These are phyloP conservation scores for Tigriopus japonicus DNA, from an alignment of 1,140 invertebrate genomes.

Conservation along the genomic window DNA sequence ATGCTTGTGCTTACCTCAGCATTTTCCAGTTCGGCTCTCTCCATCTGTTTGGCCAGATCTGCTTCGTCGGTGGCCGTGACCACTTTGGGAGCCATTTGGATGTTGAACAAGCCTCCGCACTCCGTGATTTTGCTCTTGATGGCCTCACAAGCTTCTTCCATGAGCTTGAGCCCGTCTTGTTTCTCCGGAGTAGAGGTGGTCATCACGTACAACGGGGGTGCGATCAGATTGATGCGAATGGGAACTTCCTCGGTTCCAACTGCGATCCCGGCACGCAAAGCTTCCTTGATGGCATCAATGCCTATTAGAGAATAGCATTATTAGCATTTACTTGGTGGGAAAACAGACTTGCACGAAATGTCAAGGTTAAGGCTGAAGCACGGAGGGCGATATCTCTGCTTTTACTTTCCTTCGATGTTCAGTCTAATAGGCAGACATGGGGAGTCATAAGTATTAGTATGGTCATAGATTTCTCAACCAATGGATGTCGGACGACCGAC, in stretches of 20 bases:
- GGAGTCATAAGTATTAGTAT: no score
- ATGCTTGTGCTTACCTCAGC: constrained; percentile 71
- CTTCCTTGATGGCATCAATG: constrained; percentile 92
- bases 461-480: no score
- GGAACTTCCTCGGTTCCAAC: constrained; percentile 80
- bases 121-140: constrained; percentile 65
- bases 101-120: constrained; percentile 70
- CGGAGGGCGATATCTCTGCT: no score
- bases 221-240: constrained; percentile 97
- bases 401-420: no score
- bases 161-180: constrained; percentile 68
- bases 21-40: constrained; percentile 79
- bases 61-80: constrained; percentile 94
- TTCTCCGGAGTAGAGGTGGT: constrained; percentile 8
- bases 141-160: constrained; percentile 69
- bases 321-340: no score
- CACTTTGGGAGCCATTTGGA: constrained; percentile 67
- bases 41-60: constrained; percentile 78
- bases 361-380: no score
- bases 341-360: no score
- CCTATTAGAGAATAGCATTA: no score
- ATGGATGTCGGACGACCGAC: no score
- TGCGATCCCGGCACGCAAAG: constrained; percentile 74
- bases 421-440: no score
- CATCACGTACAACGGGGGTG: constrained; percentile 81